Evolutionary conservation across 2,797 vertebrate species (phyloP), one percentile per base, ranked within the genome.

Genomic region (Sternotherus odoratus): DNA sequence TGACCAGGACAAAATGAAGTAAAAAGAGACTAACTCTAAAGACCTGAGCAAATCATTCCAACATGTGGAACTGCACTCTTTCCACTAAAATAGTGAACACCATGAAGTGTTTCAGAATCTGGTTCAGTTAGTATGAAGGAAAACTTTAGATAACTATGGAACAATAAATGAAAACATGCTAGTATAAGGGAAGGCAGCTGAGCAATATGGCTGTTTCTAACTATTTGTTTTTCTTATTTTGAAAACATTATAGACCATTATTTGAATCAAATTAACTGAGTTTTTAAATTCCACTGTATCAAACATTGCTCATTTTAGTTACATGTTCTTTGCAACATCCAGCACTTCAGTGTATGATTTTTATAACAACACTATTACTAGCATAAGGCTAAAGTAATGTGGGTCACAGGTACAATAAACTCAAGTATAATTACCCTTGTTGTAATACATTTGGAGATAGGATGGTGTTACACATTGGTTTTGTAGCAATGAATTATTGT

Each of bases 171-270:
- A 85, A 85, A n/a, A 48, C 46, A 83, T 85, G 48, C 74, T 83
- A 74, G 57, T 51, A 57, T 24, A 77, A 3, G 0, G 85, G 4
- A n/a, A 3, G 8, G 36, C 28, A 74, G 78, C 53, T 54, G 78
- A 6, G 0, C 26, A 94, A 54, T 43, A 75, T 2, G 2, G 3
- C 1, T 5, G 5, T 49, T n/a, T 30, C 1, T 16, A 91, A 54
- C 85, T 43, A 86, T 4, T 2, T 8, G 8, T 12, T 56, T 79
- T 11, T 79, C 91, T 77, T 43, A 60, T 28, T 53, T 82, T 66
- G 54, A 82, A 60, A 89, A 11, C 81, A 51, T 3, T 49, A 46
- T 15, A 56, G 60, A 7, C 15, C 28, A 66, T 39, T 86, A 83
- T 7, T 23, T 69, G 16, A 83, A 51, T 13, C 1, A 89, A 48